Evolutionary conservation across 2,888 invertebrate genomes (phyloP).

Genomic region (Tryphoninae sp.): DNA sequence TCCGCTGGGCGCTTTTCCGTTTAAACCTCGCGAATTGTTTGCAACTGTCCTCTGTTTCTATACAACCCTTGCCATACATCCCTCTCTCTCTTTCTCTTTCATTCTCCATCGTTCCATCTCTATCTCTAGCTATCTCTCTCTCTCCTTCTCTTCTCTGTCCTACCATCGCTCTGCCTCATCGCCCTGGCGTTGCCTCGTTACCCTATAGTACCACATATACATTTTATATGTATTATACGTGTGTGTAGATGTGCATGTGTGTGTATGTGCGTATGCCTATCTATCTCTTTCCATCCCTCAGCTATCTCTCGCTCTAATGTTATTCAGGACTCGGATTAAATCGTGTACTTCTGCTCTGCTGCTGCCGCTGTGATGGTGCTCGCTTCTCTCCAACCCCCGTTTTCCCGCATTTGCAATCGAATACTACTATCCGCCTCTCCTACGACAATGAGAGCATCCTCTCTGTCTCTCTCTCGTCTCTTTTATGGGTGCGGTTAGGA

Average conservation of each 20-base stretch:
- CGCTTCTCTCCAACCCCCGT: conserved; percentile 34
- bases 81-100: conserved; percentile 62
- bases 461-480: conserved; percentile 44
- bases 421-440: conserved; percentile 63
- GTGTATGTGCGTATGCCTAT: conserved; percentile 27
- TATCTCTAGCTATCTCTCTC: conserved; percentile 1
- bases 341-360: conserved; percentile 70
- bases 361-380: conserved; percentile 24
- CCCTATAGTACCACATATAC: conserved; percentile 25
- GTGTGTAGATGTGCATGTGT: conserved; percentile 1
- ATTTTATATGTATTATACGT: neutral
- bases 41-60: conserved; percentile 58
- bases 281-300: conserved; percentile 54
- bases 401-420: conserved; percentile 67
- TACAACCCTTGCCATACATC: conserved; percentile 46
- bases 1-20: conserved; percentile 57
- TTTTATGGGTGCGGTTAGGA: conserved; percentile 64
- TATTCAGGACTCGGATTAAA: conserved; percentile 77
- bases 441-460: conserved; percentile 59
- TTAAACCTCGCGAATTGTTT: conserved; percentile 71
- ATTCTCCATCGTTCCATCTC: conserved; percentile 17
- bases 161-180: conserved; percentile 34
- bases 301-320: conserved; percentile 71
- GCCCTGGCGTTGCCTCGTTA: conserved; percentile 46
- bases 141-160: conserved; percentile 50